phyloP scores from a whole-genome alignment of 1,140 invertebrate species.

The Himalopsyche phryganea region DNA sequence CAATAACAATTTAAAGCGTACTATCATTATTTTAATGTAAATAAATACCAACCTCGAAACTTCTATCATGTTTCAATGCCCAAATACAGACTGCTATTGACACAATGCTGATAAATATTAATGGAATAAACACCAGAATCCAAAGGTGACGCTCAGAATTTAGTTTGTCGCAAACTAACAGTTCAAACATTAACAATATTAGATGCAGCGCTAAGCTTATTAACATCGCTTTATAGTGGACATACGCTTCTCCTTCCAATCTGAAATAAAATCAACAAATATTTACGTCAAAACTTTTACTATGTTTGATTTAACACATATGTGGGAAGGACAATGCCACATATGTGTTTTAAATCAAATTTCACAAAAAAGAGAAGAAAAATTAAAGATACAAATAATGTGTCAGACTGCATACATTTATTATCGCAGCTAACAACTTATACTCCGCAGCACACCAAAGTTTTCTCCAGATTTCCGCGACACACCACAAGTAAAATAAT shows the following conservation, averaged over 20 bases:
- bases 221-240: conserved; percentile 96
- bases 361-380: no score
- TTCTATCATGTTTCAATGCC: conserved; percentile 95
- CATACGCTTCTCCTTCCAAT: conserved; percentile 90
- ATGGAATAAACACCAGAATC: conserved; percentile 94
- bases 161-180: conserved; percentile 92
- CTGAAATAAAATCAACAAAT: conserved; percentile 55
- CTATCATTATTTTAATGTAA: not conserved
- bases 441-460: no score
- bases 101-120: conserved; percentile 93
- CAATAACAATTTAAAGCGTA: no score
- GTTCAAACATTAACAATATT: conserved; percentile 93
- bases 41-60: conserved; percentile 73
- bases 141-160: conserved; percentile 85
- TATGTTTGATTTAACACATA: not conserved
- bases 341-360: no score
- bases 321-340: no score
- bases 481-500: no score
- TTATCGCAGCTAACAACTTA: no score
- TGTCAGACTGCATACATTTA: no score
- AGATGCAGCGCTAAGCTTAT: conserved; percentile 91
- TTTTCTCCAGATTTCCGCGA: no score
- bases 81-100: conserved; percentile 96
- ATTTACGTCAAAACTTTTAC: not conserved
- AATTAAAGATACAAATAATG: no score